Percentiles rank a stretch among this genome's conserved stretches.
Conservation (phyloP, 1,140 invertebrate genomes). For the Drosophila nigromelanica region DNA sequence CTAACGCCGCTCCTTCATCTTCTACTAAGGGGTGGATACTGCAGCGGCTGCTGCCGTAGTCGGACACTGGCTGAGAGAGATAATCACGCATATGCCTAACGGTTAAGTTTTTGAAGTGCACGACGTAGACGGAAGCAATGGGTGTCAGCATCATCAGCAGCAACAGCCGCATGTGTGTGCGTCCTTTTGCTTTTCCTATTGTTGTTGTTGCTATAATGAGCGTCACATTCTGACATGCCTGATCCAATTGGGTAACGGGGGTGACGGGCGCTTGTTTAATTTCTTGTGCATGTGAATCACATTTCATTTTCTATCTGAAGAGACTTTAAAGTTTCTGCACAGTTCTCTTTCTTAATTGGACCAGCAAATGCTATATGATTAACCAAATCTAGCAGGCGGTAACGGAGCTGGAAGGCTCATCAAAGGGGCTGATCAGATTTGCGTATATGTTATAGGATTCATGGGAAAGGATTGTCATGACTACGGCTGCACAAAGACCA, state of each 20-base stretch:
- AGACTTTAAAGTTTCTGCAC: conserved; percentile 46
- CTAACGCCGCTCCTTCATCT: conserved; percentile 3
- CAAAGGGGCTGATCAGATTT: neutral
- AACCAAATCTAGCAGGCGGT: conserved; percentile 39
- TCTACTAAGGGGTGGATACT: conserved; percentile 11
- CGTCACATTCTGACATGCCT: conserved; percentile 21
- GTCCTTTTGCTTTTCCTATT: conserved; percentile 15
- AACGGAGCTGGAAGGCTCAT: neutral
- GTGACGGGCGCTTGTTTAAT: conserved; percentile 51
- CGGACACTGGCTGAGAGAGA: conserved; percentile 60
- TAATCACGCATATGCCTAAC: conserved; percentile 82
- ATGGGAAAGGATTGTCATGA: neutral
- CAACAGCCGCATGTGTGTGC: conserved; percentile 14
- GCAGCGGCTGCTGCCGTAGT: conserved; percentile 32
- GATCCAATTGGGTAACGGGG: conserved; percentile 23
- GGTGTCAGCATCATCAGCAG: conserved; percentile 61
- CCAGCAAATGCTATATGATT: conserved; percentile 53
- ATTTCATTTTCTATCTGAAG: conserved; percentile 55
- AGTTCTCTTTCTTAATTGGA: conserved; percentile 40
- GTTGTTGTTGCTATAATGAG: conserved; percentile 57
- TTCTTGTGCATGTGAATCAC: conserved; percentile 56
- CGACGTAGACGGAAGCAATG: conserved; percentile 51
- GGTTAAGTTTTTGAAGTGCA: conserved; percentile 81
- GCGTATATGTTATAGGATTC: neutral
- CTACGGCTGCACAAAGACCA: neutral